A percentile compares a stretch with the other conserved stretches of the same genome.
phyloP scores from a whole-genome alignment of 2,888 invertebrate genomes.

The Antitype chi region DNA sequence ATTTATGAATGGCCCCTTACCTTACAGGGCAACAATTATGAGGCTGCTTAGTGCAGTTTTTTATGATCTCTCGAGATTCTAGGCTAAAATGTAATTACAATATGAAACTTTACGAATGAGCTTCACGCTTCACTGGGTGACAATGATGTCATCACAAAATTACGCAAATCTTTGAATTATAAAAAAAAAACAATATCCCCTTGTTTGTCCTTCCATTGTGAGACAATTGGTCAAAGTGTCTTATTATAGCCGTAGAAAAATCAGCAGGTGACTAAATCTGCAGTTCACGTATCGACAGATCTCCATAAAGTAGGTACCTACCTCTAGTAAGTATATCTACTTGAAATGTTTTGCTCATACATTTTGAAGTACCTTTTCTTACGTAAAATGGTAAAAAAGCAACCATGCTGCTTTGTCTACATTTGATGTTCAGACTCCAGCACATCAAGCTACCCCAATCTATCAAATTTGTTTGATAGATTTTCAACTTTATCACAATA shows the following conservation, averaged over 20 bases:
- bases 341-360: slow-evolving; percentile 5
- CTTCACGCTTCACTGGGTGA: slow-evolving; percentile 73
- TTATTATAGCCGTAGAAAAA: slow-evolving; percentile 52
- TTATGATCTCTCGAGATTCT: slow-evolving; percentile 16
- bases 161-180: slow-evolving; percentile 70
- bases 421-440: too few species aligned
- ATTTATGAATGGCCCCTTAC: too few species aligned
- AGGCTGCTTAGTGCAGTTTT: slow-evolving; percentile 2
- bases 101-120: slow-evolving; percentile 67
- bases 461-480: too few species aligned
- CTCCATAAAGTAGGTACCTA: not conserved
- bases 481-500: too few species aligned
- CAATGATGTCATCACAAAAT: slow-evolving; percentile 77
- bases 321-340: not conserved
- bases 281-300: slow-evolving; percentile 21
- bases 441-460: too few species aligned
- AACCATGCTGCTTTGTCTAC: too few species aligned
- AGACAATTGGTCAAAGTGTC: slow-evolving; percentile 66
- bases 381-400: not conserved
- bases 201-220: slow-evolving; percentile 73
- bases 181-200: slow-evolving; percentile 67
- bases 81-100: slow-evolving; percentile 46
- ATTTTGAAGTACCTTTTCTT: not conserved
- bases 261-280: slow-evolving; percentile 48
- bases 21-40: slow-evolving; percentile 13